Base-by-base conservation (phyloP, 2,888 invertebrate species). In the Ferrisia virgata region DNA sequence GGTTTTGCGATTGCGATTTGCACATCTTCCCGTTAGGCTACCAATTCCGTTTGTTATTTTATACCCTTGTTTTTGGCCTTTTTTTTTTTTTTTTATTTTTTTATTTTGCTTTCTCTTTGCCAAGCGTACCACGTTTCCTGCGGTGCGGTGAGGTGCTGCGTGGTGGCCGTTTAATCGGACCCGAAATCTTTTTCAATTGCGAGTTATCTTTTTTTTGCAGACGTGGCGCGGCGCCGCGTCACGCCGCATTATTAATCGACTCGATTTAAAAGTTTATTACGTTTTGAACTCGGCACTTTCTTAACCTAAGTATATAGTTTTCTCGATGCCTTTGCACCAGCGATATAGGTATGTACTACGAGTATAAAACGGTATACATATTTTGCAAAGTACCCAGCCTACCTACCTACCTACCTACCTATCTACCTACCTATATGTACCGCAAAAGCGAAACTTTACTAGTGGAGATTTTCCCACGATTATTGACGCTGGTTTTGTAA, bases 191-290 rank as follows among this genome's bases (percentile, higher is more conserved):
- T 58, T 64, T 64, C 64, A 64, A 64, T 64, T 64, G 28, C 28
- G 64, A 64, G 64, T 64, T 64, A 64, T 64, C 64, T 64, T 64
- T 64, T 64, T 64, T 64, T 64, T 64, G 64, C 64, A 64, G 64
- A 64, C 64, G 64, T 28, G 64, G 64, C 64, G n/a, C n/a, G n/a
- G n/a, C n/a, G 64, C 64, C 64, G 64, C 15, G 64, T 64, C 28
- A 64, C n/a, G 64, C 64, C 64, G 64, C 15, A 28, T 64, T 64
- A 64, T 64, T 64, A 64, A 64, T 64, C 64, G 64, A 64, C 28
- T 64, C 64, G 64, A 64, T 64, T 64, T 64, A 64, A 64, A 64
- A 64, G 28, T 64, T 64, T 64, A 64, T 64, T 64, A 64, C 64
- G 64, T 25, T 64, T 64, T 64, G 64, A 64, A 28, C 53, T 53